A percentile compares a stretch with the other conserved stretches of the same genome.
Evolutionary conservation across 1,140 invertebrate species (phyloP).

Genomic region (Drosophila kurseongensis): DNA sequence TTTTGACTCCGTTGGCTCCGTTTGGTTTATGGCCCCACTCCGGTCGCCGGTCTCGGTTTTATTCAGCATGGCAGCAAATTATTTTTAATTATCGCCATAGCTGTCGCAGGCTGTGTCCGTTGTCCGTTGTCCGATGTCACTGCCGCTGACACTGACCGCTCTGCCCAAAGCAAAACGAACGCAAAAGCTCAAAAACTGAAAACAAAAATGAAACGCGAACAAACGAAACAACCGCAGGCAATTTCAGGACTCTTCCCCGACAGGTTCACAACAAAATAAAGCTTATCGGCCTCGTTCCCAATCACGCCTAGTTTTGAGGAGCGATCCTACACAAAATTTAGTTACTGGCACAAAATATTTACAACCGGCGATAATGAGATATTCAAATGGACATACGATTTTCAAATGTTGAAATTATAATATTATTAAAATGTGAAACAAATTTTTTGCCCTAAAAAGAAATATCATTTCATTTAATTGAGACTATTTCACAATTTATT

Average conservation of each 20-base stretch:
- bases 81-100: conserved; percentile 76
- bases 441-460: too few relatives aligned
- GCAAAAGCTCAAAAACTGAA: conserved; percentile 1
- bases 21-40: conserved; percentile 35
- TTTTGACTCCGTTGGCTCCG: conserved; percentile 5
- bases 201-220: conserved; percentile 7
- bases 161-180: conserved; percentile 14
- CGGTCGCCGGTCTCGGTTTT: conserved; percentile 39
- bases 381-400: too few relatives aligned
- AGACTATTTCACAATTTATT: too few relatives aligned
- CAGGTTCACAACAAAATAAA: conserved; percentile 14
- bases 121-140: conserved; percentile 45
- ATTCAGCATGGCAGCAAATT: conserved; percentile 60
- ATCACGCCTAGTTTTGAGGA: conserved; percentile 16
- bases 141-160: conserved; percentile 52
- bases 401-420: too few relatives aligned
- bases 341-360: too few relatives aligned
- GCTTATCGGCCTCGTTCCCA: conserved; percentile 32
- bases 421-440: too few relatives aligned
- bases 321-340: not conserved
- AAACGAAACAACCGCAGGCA: conserved; percentile 43
- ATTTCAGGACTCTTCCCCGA: conserved; percentile 27
- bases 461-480: too few relatives aligned
- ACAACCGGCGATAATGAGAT: not conserved
- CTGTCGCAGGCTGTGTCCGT: conserved; percentile 59